phyloP scores from a whole-genome alignment of 2,888 invertebrate species.

The Cabera pusaria region DNA sequence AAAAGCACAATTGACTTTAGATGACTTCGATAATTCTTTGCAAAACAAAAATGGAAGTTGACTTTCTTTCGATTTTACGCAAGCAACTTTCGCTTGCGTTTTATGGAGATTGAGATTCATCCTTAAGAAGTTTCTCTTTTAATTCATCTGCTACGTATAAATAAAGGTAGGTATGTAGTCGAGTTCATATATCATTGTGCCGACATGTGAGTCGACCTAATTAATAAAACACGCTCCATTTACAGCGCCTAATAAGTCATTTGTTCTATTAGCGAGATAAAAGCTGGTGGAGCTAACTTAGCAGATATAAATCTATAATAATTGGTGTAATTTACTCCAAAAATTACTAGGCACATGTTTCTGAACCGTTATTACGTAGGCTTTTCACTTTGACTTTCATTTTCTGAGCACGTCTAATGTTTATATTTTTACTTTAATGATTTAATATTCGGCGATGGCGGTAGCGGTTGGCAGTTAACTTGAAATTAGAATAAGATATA shows the following conservation, averaged over 20 bases:
- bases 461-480: slow-evolving; percentile 9
- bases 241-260: slow-evolving; percentile 35
- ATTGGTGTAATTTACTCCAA: slow-evolving; percentile 15
- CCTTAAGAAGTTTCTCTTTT: slow-evolving; percentile 32
- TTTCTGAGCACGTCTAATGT: slow-evolving; percentile 9
- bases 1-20: slow-evolving; percentile 33
- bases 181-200: slow-evolving; percentile 3
- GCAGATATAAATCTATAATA: slow-evolving; percentile 15
- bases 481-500: too few relatives aligned
- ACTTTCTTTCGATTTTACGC: slow-evolving; percentile 49
- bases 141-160: too few relatives aligned
- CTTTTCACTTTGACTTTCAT: slow-evolving; percentile 21
- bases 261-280: slow-evolving; percentile 39
- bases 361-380: slow-evolving; percentile 4
- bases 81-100: slow-evolving; percentile 48
- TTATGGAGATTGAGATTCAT: slow-evolving; percentile 34
- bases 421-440: slow-evolving; percentile 9
- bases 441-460: too few relatives aligned
- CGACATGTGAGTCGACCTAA: slow-evolving; percentile 17
- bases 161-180: too few relatives aligned
- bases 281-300: slow-evolving; percentile 21
- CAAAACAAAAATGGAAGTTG: slow-evolving; percentile 38
- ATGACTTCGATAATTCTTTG: slow-evolving; percentile 40
- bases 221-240: slow-evolving; percentile 38
- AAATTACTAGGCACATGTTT: slow-evolving; percentile 15